Percentiles rank a stretch among this genome's conserved stretches.
Evolutionary conservation across 2,113 vertebrate species (phyloP).

Genomic region (Forbesichthys agassizii): DNA sequence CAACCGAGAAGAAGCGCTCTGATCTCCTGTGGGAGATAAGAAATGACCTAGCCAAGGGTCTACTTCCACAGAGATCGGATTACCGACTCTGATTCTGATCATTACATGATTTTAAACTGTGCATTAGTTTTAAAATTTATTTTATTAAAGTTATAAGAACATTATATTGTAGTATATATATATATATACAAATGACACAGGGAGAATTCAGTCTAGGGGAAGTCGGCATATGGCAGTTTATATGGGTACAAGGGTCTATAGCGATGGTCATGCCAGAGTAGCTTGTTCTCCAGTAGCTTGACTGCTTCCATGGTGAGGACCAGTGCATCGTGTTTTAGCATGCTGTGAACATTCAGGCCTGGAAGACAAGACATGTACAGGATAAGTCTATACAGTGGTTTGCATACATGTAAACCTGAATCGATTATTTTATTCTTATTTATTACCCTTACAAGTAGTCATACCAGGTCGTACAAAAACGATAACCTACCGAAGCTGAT

Average conservation of each 20-base stretch:
- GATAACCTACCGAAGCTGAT: too few species aligned
- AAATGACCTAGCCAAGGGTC: constrained; percentile 80
- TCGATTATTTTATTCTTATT: too few species aligned
- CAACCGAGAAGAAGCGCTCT: constrained; percentile 86
- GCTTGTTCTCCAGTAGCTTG: constrained; percentile 84
- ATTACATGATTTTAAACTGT: background rate
- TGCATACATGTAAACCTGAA: too few species aligned
- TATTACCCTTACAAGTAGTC: too few species aligned
- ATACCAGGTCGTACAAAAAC: background rate
- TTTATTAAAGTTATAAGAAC: constrained; percentile 56
- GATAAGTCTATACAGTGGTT: too few species aligned
- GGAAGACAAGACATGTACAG: constrained; percentile 2
- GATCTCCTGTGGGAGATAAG: constrained; percentile 85
- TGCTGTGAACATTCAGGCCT: constrained; percentile 89
- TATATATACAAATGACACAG: constrained; percentile 34
- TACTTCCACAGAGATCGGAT: constrained; percentile 68
- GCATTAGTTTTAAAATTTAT: constrained; percentile 14
- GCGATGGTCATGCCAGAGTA: constrained; percentile 84
- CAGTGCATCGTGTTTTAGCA: constrained; percentile 85
- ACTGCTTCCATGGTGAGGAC: constrained; percentile 81
- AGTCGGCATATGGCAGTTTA: constrained; percentile 80
- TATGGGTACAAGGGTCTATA: constrained; percentile 80
- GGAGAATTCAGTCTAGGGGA: constrained; percentile 57
- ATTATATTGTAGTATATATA: constrained; percentile 16
- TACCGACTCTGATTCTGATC: constrained; percentile 40